Evolutionary conservation across 2,797 vertebrate genomes (phyloP), one percentile per base, ranked within the genome.

Genomic region (Poecilia velifera): DNA sequence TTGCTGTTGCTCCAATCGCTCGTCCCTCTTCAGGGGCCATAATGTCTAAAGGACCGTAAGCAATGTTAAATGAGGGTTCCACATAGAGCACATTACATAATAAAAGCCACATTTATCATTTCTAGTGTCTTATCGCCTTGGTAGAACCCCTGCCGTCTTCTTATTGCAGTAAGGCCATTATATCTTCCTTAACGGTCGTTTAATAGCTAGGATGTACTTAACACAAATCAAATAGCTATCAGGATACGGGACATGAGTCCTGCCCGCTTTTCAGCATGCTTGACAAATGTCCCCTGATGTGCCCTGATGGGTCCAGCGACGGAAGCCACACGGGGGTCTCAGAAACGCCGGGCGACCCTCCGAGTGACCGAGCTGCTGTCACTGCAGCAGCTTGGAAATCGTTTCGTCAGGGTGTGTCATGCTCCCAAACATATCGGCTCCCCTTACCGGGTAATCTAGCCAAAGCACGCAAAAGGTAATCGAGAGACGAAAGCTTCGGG

Each of bases 181-280:
- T 66, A 3, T 45, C 46, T 2, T 82, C 78, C 79, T 77, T 64
- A 76, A 86, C 71, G 73, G 45, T 82, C 57, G 70, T 79, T 85
- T 82, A 41, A 87, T 76, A 71, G 83, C 76, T 85, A 73, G 57
- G 62, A 73, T 73, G 28, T 14, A 72, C 76, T 57, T 87, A 25
- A 22, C 81, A 13, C 62, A 70, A 76, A 76, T 93, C 83, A 46
- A 53, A 84, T 93, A 77, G 86, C 91, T 49, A 79, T 71, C 59
- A 80, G 81, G 87, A 86, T 85, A 74, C 43, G 74, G 86, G 90
- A 86, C 84, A 88, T 86, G 77, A 78, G 77, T 80, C 82, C 85
- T 84, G 79, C 71, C 49, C 53, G 71, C 68, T 70, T 76, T 83
- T 84, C 79, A 39, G 82, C 81, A 86, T 86, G 77, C 83, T 86